phyloP scores from a whole-genome alignment of 2,797 vertebrate genomes.

The Rhincodon typus region DNA sequence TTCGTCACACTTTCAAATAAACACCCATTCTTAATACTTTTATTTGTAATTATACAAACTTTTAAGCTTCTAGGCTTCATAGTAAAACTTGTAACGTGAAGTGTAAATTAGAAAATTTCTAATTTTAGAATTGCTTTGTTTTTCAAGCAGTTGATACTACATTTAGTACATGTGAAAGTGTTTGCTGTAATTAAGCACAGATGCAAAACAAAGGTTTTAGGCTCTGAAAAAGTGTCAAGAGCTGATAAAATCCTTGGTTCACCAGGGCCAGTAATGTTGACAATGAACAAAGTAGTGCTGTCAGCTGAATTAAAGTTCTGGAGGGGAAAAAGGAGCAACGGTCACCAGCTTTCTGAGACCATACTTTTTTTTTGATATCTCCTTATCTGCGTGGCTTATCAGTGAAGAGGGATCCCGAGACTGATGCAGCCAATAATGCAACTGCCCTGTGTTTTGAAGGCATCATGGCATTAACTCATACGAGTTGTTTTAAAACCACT shows the following conservation, averaged over 20 bases:
- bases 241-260: conserved; percentile 47
- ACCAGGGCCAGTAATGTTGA: conserved; percentile 60
- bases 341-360: conserved; percentile 55
- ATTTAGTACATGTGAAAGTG: conserved; percentile 59
- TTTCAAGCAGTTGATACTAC: conserved; percentile 66
- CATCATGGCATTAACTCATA: neutral
- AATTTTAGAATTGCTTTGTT: conserved; percentile 70
- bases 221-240: conserved; percentile 56
- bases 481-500: conserved; percentile 21
- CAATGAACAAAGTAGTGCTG: conserved; percentile 57
- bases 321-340: conserved; percentile 58
- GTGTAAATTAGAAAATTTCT: conserved; percentile 64
- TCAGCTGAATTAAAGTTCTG: conserved; percentile 50
- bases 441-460: conserved; percentile 27
- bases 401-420: conserved; percentile 39
- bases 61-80: conserved; percentile 71
- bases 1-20: conserved; percentile 54
- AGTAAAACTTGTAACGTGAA: conserved; percentile 69
- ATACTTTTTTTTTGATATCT: conserved; percentile 51
- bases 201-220: conserved; percentile 59
- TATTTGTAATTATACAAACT: conserved; percentile 72
- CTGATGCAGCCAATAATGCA: neutral
- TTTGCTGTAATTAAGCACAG: conserved; percentile 65
- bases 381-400: conserved; percentile 51
- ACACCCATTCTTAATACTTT: conserved; percentile 54